Conservation (phyloP, 92 coral and sea anemone genomes). For the Montipora capitata region DNA sequence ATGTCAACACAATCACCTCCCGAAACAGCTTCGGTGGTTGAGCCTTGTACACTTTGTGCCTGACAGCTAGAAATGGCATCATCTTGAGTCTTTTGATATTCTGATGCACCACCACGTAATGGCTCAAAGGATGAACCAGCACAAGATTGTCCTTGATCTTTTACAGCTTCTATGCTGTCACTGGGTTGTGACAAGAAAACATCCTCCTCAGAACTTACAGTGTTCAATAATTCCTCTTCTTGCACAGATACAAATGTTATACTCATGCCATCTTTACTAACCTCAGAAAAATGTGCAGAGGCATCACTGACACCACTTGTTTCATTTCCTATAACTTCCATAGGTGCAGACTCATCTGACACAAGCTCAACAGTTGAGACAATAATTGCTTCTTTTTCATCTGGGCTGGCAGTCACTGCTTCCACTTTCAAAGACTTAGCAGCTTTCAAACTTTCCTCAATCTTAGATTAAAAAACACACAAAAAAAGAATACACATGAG, state of each 20-base stretch:
- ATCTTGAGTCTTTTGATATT: background rate
- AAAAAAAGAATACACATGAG: background rate
- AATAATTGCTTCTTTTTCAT: background rate
- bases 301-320: background rate
- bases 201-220: background rate
- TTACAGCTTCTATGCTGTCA: background rate
- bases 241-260: background rate
- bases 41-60: no score
- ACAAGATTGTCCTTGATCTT: background rate
- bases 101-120: background rate
- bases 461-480: conserved; percentile 4
- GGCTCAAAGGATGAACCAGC: background rate
- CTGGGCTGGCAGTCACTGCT: background rate
- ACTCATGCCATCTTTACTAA: background rate
- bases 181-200: background rate
- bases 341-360: background rate
- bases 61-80: background rate
- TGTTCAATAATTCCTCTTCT: background rate
- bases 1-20: background rate
- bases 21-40: background rate
- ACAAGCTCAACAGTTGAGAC: background rate
- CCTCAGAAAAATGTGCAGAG: background rate
- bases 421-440: background rate
- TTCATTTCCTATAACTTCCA: background rate
- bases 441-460: conserved; percentile 29